These are phyloP conservation scores for Coenobita brevimanus DNA, from an alignment of 1,140 invertebrate species.

Conservation along the genomic window DNA sequence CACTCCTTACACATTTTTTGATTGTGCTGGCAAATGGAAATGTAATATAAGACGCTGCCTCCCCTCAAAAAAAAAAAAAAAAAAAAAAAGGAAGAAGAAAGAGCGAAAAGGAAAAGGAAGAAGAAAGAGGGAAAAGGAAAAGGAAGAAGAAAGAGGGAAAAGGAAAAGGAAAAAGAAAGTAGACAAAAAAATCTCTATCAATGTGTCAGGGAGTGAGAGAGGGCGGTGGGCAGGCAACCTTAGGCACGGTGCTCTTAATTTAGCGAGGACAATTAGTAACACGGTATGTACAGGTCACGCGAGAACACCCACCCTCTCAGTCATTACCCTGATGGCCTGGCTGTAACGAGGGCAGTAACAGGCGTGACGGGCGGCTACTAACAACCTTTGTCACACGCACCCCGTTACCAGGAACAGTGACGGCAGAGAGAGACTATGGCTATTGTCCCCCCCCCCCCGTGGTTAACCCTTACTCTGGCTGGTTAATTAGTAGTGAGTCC, in stretches of 20 bases:
- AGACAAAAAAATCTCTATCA: too few species aligned
- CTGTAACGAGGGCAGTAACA: slow-evolving; percentile 25
- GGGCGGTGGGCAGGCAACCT: too few species aligned
- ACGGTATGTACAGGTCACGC: too few species aligned
- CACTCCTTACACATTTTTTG: too few species aligned
- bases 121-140: not conserved
- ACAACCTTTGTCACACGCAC: slow-evolving; percentile 37
- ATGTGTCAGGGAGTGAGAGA: too few species aligned
- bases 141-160: not conserved
- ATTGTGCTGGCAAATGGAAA: too few species aligned
- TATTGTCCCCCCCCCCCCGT: not conserved
- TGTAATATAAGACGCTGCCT: too few species aligned
- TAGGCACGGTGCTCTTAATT: too few species aligned
- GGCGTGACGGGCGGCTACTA: slow-evolving; percentile 27
- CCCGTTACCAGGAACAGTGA: slow-evolving; percentile 12
- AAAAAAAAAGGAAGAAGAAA: not conserved
- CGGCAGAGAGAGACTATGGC: not conserved
- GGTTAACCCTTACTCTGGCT: not conserved
- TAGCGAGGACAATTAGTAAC: too few species aligned
- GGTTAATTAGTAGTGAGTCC: not conserved
- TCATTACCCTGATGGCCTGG: not conserved
- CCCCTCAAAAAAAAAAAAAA: not conserved
- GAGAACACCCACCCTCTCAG: not conserved
- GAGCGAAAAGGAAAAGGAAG: not conserved
- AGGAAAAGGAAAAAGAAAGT: too few species aligned